A percentile compares a stretch with the other conserved stretches of the same genome.
These are phyloP conservation scores for Cerastis leucographa DNA, from an alignment of 2,888 invertebrate genomes.

Conservation along the genomic window DNA sequence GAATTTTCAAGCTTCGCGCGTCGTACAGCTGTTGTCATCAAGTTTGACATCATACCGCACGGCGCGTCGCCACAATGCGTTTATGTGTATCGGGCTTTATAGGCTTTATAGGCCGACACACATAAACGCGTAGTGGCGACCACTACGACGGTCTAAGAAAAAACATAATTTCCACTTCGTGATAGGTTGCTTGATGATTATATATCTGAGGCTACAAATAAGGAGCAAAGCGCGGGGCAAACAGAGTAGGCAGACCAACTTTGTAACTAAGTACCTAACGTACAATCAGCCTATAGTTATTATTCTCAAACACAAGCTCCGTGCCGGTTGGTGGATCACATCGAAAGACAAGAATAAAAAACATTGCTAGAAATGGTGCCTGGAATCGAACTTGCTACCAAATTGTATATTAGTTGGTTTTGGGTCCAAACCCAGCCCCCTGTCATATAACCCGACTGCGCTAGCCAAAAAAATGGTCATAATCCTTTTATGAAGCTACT, in stretches of 20 bases:
- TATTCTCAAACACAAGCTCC: not conserved
- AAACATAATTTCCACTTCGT: not conserved
- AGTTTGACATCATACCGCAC: not conserved
- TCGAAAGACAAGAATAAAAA: not conserved
- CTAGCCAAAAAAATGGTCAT: not conserved
- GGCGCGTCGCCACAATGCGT: not conserved
- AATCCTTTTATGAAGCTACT: not conserved
- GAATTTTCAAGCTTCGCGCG: not conserved
- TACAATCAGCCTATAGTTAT: no score
- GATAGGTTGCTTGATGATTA: not conserved
- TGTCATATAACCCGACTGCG: not conserved
- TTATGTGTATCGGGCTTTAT: not conserved
- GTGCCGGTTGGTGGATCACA: not conserved
- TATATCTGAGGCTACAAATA: not conserved
- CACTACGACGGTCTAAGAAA: no score
- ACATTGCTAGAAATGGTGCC: not conserved
- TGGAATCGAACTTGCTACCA: not conserved
- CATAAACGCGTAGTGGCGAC: no score
- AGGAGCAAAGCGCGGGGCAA: not conserved
- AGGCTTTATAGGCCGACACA: no score
- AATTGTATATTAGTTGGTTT: not conserved
- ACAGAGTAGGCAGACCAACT: no score
- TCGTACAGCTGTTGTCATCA: not conserved
- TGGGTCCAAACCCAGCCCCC: not conserved
- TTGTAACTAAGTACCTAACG: no score